Base-by-base conservation (phyloP, 2,888 invertebrate genomes). In the Noctua pronuba region DNA sequence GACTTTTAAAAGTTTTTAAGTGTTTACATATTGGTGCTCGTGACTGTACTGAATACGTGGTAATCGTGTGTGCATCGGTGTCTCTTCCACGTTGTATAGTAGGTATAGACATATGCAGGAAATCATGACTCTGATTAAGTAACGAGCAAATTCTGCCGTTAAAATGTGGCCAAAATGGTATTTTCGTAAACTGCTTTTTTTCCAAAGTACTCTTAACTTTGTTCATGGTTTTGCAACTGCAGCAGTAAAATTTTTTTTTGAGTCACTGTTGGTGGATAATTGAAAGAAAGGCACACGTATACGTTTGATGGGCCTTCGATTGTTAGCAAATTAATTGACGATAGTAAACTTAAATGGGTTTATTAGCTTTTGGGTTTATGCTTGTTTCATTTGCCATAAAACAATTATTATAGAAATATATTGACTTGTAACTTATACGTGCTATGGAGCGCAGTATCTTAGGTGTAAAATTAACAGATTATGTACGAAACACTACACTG, bases 381-480 rank as follows among this genome's bases (percentile, higher is more conserved):
- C 58, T 28, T 16, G 41, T 80, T 80, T 74, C 18, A 69, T 52
- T 8, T 7, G 18, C 31, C 24, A 65, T 80, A 49, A 74, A 80
- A 35, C 16, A 44, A 38, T 58, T 21, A 68, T 31, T 75, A 35
- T 49, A 44, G 46, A 58, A 74, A 49, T 44, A 58, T 46, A 65
- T 60, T 65, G 35, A 35, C 49, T 35, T 35, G 8, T 16, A 41
- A n/a, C n/a, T n/a, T n/a, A n/a, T n/a, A n/a, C n/a, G n/a, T n/a
- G n/a, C n/a, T n/a, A n/a, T n/a, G n/a, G n/a, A n/a, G n/a, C n/a
- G n/a, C n/a, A n/a, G n/a, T n/a, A n/a, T n/a, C n/a, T n/a, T n/a
- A n/a, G n/a, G n/a, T n/a, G n/a, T n/a, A n/a, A n/a, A n/a, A n/a
- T n/a, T n/a, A n/a, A n/a, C n/a, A n/a, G n/a, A n/a, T n/a, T n/a